These are phyloP conservation scores for Diarsia brunnea DNA, from an alignment of 2,888 invertebrate species.

Conservation along the genomic window DNA sequence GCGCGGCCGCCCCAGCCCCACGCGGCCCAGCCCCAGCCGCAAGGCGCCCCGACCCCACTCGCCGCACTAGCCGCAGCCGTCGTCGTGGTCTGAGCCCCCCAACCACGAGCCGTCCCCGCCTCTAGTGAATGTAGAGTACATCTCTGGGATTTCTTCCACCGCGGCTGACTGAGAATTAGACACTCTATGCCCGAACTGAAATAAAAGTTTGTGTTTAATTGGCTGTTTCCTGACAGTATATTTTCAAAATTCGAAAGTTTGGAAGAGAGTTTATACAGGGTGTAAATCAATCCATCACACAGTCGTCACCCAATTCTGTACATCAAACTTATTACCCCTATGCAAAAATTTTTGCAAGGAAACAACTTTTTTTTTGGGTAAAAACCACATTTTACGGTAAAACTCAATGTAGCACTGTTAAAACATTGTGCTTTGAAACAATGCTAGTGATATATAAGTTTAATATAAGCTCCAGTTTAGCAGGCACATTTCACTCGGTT, in stretches of 20 bases:
- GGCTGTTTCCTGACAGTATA: not conserved
- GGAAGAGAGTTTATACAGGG: not conserved
- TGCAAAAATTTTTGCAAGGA: too few species aligned
- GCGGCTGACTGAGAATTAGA: constrained; percentile 94
- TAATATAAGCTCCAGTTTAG: not conserved
- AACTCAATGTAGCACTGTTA: too few species aligned
- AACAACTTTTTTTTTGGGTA: too few species aligned
- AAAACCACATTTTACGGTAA: too few species aligned
- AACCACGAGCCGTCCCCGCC: constrained; percentile 94
- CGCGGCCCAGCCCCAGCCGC: constrained; percentile 94
- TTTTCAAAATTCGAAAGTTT: not conserved
- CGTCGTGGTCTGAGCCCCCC: constrained; percentile 84
- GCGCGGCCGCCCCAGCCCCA: constrained; percentile 92
- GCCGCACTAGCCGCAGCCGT: constrained; percentile 89
- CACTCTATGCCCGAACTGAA: constrained; percentile 93
- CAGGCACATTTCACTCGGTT: not conserved
- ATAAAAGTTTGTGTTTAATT: constrained; percentile 44
- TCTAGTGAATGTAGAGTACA: constrained; percentile 97
- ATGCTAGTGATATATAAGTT: too few species aligned
- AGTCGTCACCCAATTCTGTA: too few species aligned
- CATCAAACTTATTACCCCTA: too few species aligned
- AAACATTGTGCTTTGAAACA: not conserved
- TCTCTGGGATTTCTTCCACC: constrained; percentile 96
- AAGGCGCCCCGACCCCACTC: constrained; percentile 91
- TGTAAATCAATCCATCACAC: too few species aligned